A percentile compares a stretch with the other conserved stretches of the same genome.
phyloP scores from a whole-genome alignment of 2,888 invertebrate genomes.

The Trichopoda pennipes region DNA sequence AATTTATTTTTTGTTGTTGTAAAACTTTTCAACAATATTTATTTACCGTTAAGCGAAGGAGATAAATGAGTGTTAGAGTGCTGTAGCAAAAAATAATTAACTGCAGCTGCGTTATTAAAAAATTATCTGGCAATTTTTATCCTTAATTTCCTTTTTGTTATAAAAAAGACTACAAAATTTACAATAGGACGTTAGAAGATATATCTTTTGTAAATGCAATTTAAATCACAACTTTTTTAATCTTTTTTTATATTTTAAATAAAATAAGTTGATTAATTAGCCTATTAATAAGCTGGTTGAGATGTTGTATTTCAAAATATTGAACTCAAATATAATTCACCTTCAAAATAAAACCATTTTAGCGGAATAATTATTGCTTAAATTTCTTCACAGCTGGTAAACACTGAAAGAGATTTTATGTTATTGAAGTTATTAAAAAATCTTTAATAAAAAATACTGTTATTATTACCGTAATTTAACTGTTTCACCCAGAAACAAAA shows the following conservation, averaged over 20 bases:
- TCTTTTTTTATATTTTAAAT: neutral
- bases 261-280: slow-evolving; percentile 26
- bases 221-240: neutral
- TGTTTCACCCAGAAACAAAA: too few species aligned
- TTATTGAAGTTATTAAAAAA: too few species aligned
- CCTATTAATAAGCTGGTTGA: slow-evolving; percentile 41
- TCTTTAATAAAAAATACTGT: too few species aligned
- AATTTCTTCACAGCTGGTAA: too few species aligned
- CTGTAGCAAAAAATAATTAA: slow-evolving; percentile 54
- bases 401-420: too few species aligned
- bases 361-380: too few species aligned
- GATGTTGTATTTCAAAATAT: slow-evolving; percentile 2
- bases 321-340: neutral
- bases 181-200: neutral
- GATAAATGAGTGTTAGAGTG: slow-evolving; percentile 53
- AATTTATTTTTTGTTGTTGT: slow-evolving; percentile 27
- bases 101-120: slow-evolving; percentile 61
- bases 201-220: neutral
- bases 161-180: slow-evolving; percentile 9
- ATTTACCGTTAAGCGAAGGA: slow-evolving; percentile 45
- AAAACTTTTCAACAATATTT: slow-evolving; percentile 22
- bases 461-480: too few species aligned
- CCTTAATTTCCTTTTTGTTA: neutral
- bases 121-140: slow-evolving; percentile 37
- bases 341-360: too few species aligned